A percentile compares a stretch with the other conserved stretches of the same genome.
phyloP scores from a whole-genome alignment of 2,797 vertebrate species.

The Sphenopsis melanotis region DNA sequence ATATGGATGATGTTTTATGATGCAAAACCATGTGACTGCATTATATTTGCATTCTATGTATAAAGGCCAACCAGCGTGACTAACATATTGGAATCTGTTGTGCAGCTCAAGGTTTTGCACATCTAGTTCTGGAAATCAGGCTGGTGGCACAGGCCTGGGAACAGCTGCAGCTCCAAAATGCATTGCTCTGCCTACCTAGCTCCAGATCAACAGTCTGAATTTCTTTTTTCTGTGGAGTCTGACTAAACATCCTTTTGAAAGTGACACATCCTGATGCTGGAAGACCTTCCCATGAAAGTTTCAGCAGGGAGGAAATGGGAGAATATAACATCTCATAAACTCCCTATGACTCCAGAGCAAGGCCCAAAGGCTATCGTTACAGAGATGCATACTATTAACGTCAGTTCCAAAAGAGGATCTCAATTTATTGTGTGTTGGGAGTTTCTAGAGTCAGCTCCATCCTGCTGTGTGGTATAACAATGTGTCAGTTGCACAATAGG shows the following conservation, averaged over 20 bases:
- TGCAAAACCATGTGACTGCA: neutral
- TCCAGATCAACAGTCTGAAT: neutral
- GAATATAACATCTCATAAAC: slow-evolving; percentile 43
- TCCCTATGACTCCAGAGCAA: slow-evolving; percentile 40
- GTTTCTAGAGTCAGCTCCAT: slow-evolving; percentile 45
- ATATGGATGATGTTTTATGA: neutral
- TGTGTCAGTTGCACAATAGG: slow-evolving; percentile 9
- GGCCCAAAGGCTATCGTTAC: slow-evolving; percentile 47
- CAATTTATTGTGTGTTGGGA: slow-evolving; percentile 41
- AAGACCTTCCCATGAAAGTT: slow-evolving; percentile 8
- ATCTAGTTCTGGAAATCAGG: neutral
- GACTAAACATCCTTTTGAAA: slow-evolving; percentile 10
- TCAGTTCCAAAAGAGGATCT: slow-evolving; percentile 47
- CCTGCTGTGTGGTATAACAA: slow-evolving; percentile 45
- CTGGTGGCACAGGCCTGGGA: neutral
- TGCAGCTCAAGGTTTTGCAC: neutral
- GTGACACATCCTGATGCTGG: neutral
- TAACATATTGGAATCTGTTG: neutral
- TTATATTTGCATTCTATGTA: neutral
- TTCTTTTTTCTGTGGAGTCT: neutral
- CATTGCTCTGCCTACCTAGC: neutral
- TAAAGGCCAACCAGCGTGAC: neutral
- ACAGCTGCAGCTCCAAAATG: neutral
- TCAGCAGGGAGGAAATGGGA: slow-evolving; percentile 36
- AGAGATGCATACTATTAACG: neutral